Evolutionary conservation across 1,140 invertebrate genomes (phyloP).

Genomic region (Pachypeltis micranthus): DNA sequence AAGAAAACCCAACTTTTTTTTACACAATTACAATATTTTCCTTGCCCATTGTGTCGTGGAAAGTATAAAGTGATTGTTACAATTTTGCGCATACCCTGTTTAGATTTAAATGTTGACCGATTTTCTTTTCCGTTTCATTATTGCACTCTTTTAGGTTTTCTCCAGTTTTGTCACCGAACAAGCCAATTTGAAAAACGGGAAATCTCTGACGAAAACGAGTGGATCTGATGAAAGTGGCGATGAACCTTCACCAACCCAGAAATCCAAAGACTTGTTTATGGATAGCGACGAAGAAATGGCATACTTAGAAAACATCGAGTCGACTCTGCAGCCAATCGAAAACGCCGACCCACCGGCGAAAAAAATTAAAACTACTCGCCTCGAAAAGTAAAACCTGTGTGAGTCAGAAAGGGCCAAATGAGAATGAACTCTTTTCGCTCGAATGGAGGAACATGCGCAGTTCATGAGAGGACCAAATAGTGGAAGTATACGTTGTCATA

Average conservation of each 20-base stretch:
- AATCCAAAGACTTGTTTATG: background rate
- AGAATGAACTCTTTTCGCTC: no score
- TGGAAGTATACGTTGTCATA: no score
- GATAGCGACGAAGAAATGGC: slow-evolving; percentile 1
- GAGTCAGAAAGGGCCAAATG: no score
- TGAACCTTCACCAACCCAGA: background rate
- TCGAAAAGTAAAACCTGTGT: no score
- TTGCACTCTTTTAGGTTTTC: no score
- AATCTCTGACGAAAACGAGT: background rate
- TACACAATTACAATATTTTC: no score
- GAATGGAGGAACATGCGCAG: no score
- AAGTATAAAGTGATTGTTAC: no score
- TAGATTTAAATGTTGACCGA: background rate
- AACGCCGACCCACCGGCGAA: background rate
- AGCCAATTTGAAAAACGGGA: background rate
- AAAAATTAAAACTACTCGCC: no score
- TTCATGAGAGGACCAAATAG: no score
- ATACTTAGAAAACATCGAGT: background rate
- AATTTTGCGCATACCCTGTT: background rate
- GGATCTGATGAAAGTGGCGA: background rate
- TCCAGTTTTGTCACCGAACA: background rate
- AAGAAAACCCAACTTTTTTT: no score
- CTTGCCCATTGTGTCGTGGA: no score
- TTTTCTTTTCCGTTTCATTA: background rate
- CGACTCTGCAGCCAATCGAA: background rate